Percentiles rank a stretch among this genome's conserved stretches.
Conservation (phyloP, 2,888 invertebrate species). For the Dasysyrphus albostriatus region DNA sequence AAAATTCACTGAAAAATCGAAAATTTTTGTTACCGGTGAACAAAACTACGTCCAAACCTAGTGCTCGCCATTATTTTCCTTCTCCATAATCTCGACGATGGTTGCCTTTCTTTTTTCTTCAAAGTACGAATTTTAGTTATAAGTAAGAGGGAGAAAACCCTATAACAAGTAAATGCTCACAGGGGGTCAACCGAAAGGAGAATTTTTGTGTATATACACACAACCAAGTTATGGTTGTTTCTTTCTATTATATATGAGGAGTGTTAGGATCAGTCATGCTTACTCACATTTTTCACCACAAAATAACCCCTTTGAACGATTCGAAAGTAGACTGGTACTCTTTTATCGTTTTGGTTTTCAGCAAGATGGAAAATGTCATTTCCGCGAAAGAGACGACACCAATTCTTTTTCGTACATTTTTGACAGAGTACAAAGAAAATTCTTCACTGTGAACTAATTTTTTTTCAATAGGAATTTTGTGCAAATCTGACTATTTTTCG, state of each 20-base stretch:
- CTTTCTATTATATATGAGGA: conserved; percentile 27
- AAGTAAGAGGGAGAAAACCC: conserved; percentile 35
- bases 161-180: conserved; percentile 3
- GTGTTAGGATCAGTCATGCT: conserved; percentile 2
- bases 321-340: conserved; percentile 7
- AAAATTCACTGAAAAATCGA: conserved; percentile 51
- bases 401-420: not conserved
- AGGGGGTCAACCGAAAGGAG: not conserved
- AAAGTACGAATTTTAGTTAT: not conserved
- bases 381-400: conserved; percentile 58
- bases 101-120: conserved; percentile 3
- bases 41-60: conserved; percentile 70
- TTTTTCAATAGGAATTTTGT: conserved; percentile 41
- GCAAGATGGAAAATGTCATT: conserved; percentile 54
- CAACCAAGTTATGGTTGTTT: conserved; percentile 13
- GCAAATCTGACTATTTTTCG: conserved; percentile 44
- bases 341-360: conserved; percentile 26
- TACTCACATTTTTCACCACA: conserved; percentile 42
- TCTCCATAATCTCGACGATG: conserved; percentile 9
- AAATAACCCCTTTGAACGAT: conserved; percentile 4
- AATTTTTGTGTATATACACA: conserved; percentile 72
- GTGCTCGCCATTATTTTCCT: conserved; percentile 71
- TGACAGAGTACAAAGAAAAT: conserved; percentile 54
- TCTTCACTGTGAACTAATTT: conserved; percentile 52
- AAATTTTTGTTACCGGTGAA: conserved; percentile 73